These are phyloP conservation scores for Patella caerulea DNA, from an alignment of 2,888 invertebrate species.

Conservation along the genomic window DNA sequence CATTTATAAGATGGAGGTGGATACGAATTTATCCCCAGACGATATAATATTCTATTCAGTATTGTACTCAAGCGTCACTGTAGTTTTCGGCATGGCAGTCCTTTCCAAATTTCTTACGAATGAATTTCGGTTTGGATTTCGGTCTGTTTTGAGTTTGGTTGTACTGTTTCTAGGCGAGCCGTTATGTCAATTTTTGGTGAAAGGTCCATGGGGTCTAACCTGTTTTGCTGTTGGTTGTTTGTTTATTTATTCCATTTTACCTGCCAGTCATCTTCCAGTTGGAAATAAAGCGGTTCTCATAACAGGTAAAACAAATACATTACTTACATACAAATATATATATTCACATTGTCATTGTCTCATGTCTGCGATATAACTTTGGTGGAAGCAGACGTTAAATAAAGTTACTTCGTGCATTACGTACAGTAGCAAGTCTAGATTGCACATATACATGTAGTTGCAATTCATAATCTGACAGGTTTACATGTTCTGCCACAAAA, in stretches of 20 bases:
- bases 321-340: not conserved
- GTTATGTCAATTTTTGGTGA: slow-evolving; percentile 66
- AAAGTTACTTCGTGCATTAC: too few species aligned
- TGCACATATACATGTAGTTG: too few species aligned
- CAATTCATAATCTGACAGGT: too few species aligned
- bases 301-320: slow-evolving; percentile 55
- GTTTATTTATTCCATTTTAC: slow-evolving; percentile 65
- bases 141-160: slow-evolving; percentile 64
- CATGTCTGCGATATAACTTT: too few species aligned
- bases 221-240: slow-evolving; percentile 65
- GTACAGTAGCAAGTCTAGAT: too few species aligned
- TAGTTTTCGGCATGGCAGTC: slow-evolving; percentile 69
- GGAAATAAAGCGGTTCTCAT: slow-evolving; percentile 65
- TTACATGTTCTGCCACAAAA: too few species aligned
- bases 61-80: slow-evolving; percentile 66
- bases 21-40: slow-evolving; percentile 41
- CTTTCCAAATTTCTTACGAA: slow-evolving; percentile 68
- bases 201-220: slow-evolving; percentile 65
- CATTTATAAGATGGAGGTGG: slow-evolving; percentile 17
- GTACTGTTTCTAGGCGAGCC: slow-evolving; percentile 69
- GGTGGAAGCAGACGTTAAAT: too few species aligned
- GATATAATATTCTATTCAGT: slow-evolving; percentile 68
- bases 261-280: slow-evolving; percentile 66
- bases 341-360: too few species aligned
- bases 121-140: slow-evolving; percentile 68